Conservation (phyloP, 1,140 invertebrate species). For the Sminthurinus signatus region DNA sequence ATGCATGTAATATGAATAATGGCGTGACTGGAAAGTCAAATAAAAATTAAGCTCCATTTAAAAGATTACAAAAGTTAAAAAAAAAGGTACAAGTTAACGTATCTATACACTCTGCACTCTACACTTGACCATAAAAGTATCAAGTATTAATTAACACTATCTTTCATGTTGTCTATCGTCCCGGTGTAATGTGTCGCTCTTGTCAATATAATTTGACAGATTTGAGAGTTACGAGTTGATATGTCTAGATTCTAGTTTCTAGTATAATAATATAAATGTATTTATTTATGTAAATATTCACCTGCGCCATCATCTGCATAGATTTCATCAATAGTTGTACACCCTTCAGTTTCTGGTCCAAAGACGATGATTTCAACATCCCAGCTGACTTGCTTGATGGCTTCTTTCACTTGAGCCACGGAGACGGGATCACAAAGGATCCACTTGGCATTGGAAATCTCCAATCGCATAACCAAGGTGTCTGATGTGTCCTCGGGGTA, state of each 20-base stretch:
- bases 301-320: constrained; percentile 32
- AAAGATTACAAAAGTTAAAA: too few relatives aligned
- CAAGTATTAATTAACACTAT: constrained; percentile 24
- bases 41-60: too few relatives aligned
- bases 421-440: constrained; percentile 21
- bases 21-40: too few relatives aligned
- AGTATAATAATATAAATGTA: not conserved
- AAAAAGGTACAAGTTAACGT: too few relatives aligned
- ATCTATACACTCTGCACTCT: too few relatives aligned
- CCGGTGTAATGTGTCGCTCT: constrained; percentile 16
- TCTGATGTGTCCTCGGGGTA: constrained; percentile 39
- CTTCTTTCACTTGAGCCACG: not conserved
- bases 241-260: too few relatives aligned
- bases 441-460: constrained; percentile 19
- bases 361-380: constrained; percentile 29
- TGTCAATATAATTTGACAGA: constrained; percentile 17
- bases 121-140: not conserved
- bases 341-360: constrained; percentile 15
- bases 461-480: constrained; percentile 5
- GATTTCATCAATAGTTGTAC: constrained; percentile 27
- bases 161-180: constrained; percentile 35
- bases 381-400: constrained; percentile 12
- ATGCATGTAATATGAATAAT: too few relatives aligned
- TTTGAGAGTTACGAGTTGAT: too few relatives aligned
- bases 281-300: too few relatives aligned